Conservation (phyloP, 2,797 vertebrate genomes). For the Gallinago solitaria region DNA sequence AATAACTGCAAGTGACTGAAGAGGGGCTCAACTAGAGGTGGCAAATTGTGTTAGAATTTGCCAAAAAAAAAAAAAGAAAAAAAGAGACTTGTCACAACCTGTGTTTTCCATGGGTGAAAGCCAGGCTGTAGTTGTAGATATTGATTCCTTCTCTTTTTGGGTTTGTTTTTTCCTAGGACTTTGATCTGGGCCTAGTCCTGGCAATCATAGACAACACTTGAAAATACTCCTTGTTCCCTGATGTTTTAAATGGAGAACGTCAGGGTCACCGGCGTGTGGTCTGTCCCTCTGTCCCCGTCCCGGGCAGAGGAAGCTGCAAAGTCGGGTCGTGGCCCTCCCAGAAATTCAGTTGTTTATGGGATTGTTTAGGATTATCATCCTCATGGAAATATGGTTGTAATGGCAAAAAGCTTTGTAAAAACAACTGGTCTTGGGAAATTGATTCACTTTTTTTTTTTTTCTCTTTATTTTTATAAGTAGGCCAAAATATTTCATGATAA, state of each 20-base stretch:
- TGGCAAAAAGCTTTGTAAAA: not conserved
- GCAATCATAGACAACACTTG: not conserved
- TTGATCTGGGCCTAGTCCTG: not conserved
- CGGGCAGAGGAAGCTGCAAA: not conserved
- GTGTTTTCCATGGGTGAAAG: not conserved
- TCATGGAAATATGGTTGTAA: not conserved
- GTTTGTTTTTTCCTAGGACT: not conserved
- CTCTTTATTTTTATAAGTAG: not conserved
- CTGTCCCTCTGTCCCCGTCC: fast-evolving
- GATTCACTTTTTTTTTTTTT: not conserved
- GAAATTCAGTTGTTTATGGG: not conserved
- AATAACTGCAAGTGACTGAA: not conserved
- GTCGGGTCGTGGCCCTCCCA: fast-evolving
- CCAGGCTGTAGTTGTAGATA: not conserved
- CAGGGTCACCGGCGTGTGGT: fast-evolving
- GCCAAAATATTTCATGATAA: not conserved
- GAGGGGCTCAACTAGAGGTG: not conserved
- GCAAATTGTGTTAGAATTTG: not conserved
- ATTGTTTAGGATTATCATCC: not conserved
- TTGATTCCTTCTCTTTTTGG: not conserved
- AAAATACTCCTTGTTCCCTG: not conserved
- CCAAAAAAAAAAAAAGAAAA: not conserved
- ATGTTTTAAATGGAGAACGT: not conserved
- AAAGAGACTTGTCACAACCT: not conserved
- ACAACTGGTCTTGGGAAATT: not conserved